Conservation (phyloP, 2,113 vertebrate species). For the Coptodon bakossiorum region DNA sequence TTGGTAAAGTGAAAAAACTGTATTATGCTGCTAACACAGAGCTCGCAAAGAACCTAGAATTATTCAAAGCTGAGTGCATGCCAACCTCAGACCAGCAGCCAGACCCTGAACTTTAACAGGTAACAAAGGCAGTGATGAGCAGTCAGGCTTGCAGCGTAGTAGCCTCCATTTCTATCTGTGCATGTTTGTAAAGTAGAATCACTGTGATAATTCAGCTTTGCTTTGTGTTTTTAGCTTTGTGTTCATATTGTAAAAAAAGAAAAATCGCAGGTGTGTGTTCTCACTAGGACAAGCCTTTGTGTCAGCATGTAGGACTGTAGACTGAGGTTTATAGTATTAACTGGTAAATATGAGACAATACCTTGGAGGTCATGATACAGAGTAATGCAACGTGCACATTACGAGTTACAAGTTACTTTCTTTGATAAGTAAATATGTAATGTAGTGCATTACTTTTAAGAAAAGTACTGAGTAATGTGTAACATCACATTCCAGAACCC, state of each 20-base stretch:
- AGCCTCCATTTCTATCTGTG: neutral
- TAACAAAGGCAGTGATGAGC: neutral
- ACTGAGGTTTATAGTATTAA: neutral
- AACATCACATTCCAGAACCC: neutral
- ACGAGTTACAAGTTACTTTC: neutral
- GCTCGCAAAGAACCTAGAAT: neutral
- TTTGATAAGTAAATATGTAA: neutral
- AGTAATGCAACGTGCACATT: neutral
- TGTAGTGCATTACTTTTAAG: neutral
- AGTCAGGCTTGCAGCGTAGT: neutral
- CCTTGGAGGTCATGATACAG: neutral
- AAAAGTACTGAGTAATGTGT: neutral
- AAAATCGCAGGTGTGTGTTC: neutral
- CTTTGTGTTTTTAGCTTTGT: neutral
- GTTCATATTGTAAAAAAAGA: neutral
- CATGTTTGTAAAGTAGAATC: neutral
- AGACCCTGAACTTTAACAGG: neutral
- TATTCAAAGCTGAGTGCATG: neutral
- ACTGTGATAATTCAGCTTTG: neutral
- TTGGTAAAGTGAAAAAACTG: neutral
- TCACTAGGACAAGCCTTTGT: neutral
- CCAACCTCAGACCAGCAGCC: neutral
- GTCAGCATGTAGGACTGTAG: neutral
- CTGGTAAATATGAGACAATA: neutral
- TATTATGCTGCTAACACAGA: neutral